Conservation (phyloP, 2,888 invertebrate genomes). For the Spodoptera littoralis region DNA sequence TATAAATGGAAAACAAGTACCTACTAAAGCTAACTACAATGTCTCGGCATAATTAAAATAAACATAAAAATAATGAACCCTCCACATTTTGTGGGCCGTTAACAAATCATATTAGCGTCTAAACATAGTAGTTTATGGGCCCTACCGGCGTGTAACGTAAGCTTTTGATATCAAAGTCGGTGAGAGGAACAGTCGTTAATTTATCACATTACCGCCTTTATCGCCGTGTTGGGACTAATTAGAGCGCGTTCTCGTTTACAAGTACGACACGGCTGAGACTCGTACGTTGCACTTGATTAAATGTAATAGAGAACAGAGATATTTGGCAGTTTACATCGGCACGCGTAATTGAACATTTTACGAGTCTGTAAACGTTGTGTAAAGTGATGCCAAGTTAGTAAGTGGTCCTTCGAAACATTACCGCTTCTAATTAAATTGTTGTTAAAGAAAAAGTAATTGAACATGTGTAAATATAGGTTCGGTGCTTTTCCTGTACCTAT, state of each 20-base stretch:
- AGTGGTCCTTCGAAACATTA: conserved; percentile 22
- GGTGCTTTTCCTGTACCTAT: conserved; percentile 39
- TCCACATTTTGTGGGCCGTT: conserved; percentile 34
- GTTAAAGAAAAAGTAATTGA: conserved; percentile 3
- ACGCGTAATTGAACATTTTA: conserved; percentile 51
- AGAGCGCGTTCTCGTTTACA: conserved; percentile 53
- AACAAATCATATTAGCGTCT: conserved; percentile 52
- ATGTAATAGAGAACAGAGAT: conserved; percentile 44
- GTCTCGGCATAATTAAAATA: conserved; percentile 23
- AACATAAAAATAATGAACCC: conserved; percentile 46
- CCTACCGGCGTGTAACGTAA: conserved; percentile 51
- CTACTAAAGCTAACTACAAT: conserved; percentile 24
- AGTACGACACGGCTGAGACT: conserved; percentile 44
- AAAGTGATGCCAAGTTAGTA: conserved; percentile 19
- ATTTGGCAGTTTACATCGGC: conserved; percentile 44
- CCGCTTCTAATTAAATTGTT: conserved; percentile 18
- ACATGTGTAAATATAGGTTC: conserved; percentile 17
- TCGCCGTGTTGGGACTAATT: conserved; percentile 62
- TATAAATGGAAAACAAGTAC: background rate
- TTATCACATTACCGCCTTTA: conserved; percentile 63
- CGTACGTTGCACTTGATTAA: conserved; percentile 48
- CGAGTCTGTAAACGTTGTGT: conserved; percentile 30
- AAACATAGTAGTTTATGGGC: conserved; percentile 60
- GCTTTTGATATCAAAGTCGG: conserved; percentile 63
- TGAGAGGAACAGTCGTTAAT: conserved; percentile 58